phyloP scores from a whole-genome alignment of 2,113 vertebrate species.

The Donacobius atricapilla region DNA sequence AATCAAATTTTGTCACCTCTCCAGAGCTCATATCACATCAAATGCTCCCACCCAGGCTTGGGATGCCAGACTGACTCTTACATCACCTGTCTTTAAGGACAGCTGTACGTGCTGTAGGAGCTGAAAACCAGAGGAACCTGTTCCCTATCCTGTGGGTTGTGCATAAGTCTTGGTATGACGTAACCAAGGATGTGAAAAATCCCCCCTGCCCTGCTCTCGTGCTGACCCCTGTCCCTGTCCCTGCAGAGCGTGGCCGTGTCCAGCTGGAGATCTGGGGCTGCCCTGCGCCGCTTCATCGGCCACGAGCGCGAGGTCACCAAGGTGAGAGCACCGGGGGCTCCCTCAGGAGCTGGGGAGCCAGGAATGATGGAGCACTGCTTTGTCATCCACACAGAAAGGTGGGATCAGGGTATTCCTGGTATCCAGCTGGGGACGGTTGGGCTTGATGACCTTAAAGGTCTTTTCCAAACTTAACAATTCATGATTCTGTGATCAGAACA shows the following conservation, averaged over 20 bases:
- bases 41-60: not conserved
- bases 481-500: not conserved
- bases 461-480: not conserved
- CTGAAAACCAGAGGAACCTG: not conserved
- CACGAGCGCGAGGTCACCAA: slow-evolving; percentile 92
- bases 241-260: slow-evolving; percentile 85
- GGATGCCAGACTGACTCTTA: not conserved
- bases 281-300: slow-evolving; percentile 81
- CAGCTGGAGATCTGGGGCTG: slow-evolving; percentile 85
- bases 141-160: not conserved
- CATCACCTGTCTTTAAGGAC: not conserved
- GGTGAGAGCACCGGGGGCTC: slow-evolving; percentile 65
- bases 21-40: not conserved
- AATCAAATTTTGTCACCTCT: not conserved
- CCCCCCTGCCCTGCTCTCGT: not conserved
- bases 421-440: accelerated
- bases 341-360: not conserved
- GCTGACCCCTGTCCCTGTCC: not conserved
- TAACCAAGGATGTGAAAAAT: not conserved
- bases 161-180: accelerated
- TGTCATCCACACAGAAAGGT: not conserved
- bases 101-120: not conserved
- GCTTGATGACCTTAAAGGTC: not conserved
- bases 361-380: accelerated
- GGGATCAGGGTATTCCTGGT: not conserved